These are phyloP conservation scores for Cephalotes varians DNA, from an alignment of 2,888 invertebrate genomes.

Conservation along the genomic window DNA sequence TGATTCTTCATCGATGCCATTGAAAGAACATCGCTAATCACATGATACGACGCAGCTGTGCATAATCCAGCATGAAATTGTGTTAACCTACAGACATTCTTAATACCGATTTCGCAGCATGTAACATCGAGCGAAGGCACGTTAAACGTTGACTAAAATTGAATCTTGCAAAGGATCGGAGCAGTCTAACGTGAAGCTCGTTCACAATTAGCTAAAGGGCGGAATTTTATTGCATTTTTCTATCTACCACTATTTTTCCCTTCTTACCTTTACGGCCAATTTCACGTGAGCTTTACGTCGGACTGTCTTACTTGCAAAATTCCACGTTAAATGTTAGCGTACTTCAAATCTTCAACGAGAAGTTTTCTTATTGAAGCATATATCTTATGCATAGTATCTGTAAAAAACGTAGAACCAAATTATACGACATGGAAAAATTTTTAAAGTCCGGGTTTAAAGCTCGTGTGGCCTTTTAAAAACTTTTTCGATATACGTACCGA, in stretches of 20 bases:
- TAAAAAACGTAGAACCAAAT: neutral
- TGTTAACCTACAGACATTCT: constrained; percentile 22
- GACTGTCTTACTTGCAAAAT: neutral
- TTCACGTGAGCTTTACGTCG: neutral
- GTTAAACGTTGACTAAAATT: constrained; percentile 24
- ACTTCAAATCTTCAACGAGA: neutral
- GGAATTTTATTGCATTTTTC: neutral
- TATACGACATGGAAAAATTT: neutral
- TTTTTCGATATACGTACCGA: neutral
- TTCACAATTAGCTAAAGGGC: neutral
- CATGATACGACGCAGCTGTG: constrained; percentile 11
- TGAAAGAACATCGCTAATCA: constrained; percentile 17
- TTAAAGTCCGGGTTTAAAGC: neutral
- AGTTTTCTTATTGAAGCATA: neutral
- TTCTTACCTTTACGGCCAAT: neutral
- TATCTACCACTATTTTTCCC: neutral
- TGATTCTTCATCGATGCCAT: constrained; percentile 4
- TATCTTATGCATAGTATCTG: neutral
- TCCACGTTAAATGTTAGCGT: neutral
- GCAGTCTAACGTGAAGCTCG: neutral
- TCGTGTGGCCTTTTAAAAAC: neutral
- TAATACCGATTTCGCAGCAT: neutral
- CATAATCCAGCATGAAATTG: constrained; percentile 21
- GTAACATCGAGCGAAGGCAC: neutral
- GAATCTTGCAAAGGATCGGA: neutral